Evolutionary conservation across 2,797 vertebrate genomes (phyloP), one percentile per base, ranked within the genome.

Genomic region (Tragelaphus eurycerus): DNA sequence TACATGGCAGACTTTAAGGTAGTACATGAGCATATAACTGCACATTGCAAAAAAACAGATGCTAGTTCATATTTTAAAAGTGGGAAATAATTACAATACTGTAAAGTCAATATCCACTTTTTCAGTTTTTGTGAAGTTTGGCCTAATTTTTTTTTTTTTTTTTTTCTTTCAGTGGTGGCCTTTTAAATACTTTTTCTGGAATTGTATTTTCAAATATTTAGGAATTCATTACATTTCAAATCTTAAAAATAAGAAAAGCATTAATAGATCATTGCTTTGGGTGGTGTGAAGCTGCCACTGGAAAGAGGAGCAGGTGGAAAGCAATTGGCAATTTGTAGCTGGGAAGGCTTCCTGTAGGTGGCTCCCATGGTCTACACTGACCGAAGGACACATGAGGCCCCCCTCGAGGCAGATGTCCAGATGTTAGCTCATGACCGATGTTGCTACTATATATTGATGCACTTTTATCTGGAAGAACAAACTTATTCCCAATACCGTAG

Each of bases 331-430:
- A 3, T 3, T 25, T 7, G 15, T 16, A 11, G 46, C 54, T 62
- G 67, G 19, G 12, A 81, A 27, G 12, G 1, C 0, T 16, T 29
- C 2, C 0, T 1, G 1, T 23, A 4, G 15, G 10, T 4, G 34
- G 27, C 9, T 16, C 19, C 34, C 25, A 46, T 2, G 52, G 19
- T 46, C 34, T 17, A 6, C 2, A 0, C 11, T 2, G 25, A 34
- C 21, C 9, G 29, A 8, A 6, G 8, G 14, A 54, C 13, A 59
- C 15, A 0, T 0, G 23, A 83, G 31, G 1, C n/a, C 43, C n/a
- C 17, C 19, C 6, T 29, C 0, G 12, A 43, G 52, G 16, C 4
- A 6, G 14, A 2, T 4, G 25, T 27, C 31, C 43, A 52, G 21
- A 25, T 4, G 4, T 31, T 4, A 90, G 9, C 13, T 67, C 4